These are phyloP conservation scores for Acropora yongei DNA, from an alignment of 64 coral and sea anemone genomes.

Conservation along the genomic window DNA sequence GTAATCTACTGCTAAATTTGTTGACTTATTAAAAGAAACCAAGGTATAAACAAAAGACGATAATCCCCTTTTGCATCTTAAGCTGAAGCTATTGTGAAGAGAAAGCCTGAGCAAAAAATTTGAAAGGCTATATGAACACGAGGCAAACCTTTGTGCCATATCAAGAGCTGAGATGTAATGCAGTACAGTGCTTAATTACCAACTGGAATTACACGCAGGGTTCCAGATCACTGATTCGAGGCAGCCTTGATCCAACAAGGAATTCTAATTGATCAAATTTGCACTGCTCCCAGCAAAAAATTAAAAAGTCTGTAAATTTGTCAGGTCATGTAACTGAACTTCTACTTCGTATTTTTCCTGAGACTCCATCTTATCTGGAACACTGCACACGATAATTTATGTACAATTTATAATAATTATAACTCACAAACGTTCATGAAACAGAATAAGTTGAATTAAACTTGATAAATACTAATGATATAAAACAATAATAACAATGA, in stretches of 20 bases:
- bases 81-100: neutral
- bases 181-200: too few relatives aligned
- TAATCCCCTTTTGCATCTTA: neutral
- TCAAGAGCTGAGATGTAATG: too few relatives aligned
- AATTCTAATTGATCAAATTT: neutral
- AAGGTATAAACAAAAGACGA: neutral
- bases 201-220: too few relatives aligned
- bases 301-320: too few relatives aligned
- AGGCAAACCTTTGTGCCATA: neutral
- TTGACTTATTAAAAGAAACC: neutral
- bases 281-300: too few relatives aligned
- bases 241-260: neutral
- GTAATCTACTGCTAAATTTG: neutral
- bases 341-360: too few relatives aligned
- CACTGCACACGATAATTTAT: neutral
- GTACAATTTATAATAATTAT: neutral
- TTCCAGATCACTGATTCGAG: too few relatives aligned
- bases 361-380: neutral
- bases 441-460: too few relatives aligned
- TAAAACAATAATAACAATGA: neutral
- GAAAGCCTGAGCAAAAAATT: neutral
- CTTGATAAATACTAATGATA: too few relatives aligned
- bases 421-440: too few relatives aligned
- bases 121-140: neutral
- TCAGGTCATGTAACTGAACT: too few relatives aligned